These are phyloP conservation scores for Panthera uncia DNA, from an alignment of 2,113 vertebrate species.

Conservation along the genomic window DNA sequence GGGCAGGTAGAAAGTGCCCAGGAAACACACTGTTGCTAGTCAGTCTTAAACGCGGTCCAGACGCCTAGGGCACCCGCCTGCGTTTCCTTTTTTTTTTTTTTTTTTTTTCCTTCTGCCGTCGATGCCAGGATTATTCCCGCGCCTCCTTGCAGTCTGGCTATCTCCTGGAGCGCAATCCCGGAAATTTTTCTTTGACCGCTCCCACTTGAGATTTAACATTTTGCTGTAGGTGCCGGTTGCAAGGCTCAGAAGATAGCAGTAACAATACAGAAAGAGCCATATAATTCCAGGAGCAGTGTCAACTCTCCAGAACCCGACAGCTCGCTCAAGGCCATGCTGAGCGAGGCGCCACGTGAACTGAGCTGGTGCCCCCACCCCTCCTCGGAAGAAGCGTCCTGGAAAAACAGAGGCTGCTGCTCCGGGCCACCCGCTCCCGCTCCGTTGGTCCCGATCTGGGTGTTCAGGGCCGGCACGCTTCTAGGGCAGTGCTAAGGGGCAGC, in stretches of 20 bases:
- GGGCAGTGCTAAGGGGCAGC: neutral
- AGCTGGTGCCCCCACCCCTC: neutral
- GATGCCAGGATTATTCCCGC: neutral
- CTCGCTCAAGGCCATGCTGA: neutral
- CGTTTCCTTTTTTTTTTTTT: neutral
- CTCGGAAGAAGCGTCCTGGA: neutral
- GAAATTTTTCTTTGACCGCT: neutral
- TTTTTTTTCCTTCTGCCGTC: neutral
- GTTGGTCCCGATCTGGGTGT: rapidly evolving
- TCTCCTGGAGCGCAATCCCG: neutral
- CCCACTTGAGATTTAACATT: neutral
- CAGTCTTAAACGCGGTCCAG: neutral
- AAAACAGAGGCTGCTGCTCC: rapidly evolving
- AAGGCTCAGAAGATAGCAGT: neutral
- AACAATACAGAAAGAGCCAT: neutral
- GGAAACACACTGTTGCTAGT: neutral
- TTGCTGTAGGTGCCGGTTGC: neutral
- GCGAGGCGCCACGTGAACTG: neutral
- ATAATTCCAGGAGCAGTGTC: neutral
- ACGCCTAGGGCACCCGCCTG: neutral
- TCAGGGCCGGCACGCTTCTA: neutral
- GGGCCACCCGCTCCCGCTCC: rapidly evolving
- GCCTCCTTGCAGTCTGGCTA: neutral
- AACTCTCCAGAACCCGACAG: neutral
- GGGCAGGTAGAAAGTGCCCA: neutral